Percentiles rank a stretch among this genome's conserved stretches.
phyloP scores from a whole-genome alignment of 2,113 vertebrate species.

The Leptodactylus fuscus region DNA sequence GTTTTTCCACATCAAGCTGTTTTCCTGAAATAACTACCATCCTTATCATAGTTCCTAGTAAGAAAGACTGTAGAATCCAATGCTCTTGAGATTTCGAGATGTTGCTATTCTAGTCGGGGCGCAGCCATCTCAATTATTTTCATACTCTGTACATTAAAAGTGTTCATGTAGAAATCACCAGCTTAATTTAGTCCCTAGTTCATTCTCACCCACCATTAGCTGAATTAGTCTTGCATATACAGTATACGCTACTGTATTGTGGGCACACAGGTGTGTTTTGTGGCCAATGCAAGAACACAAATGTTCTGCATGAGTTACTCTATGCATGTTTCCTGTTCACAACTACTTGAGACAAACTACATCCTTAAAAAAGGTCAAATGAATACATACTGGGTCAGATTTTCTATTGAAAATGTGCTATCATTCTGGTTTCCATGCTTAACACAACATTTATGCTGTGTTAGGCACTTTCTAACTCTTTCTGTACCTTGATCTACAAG shows the following conservation, averaged over 20 bases:
- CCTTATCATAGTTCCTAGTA: neutral
- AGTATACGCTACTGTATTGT: neutral
- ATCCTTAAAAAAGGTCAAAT: too few relatives aligned
- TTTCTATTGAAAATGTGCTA: too few relatives aligned
- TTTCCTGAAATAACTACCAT: slow-evolving; percentile 1
- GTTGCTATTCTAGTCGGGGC: neutral
- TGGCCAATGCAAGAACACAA: too few relatives aligned
- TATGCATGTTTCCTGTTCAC: too few relatives aligned
- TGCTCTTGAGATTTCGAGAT: neutral
- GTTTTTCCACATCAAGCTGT: neutral
- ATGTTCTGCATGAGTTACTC: too few relatives aligned
- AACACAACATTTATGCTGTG: too few relatives aligned
- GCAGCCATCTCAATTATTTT: neutral
- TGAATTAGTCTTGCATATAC: neutral
- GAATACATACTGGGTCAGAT: too few relatives aligned
- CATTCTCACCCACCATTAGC: neutral
- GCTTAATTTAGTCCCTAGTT: neutral
- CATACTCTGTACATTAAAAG: neutral
- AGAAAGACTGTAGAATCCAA: neutral
- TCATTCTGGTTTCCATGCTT: too few relatives aligned
- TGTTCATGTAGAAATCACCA: neutral
- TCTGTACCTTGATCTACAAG: too few relatives aligned
- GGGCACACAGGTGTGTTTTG: neutral
- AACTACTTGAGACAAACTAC: too few relatives aligned
- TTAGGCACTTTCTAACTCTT: too few relatives aligned